phyloP scores from a whole-genome alignment of 1,140 invertebrate species.

The Ceratina japonica region DNA sequence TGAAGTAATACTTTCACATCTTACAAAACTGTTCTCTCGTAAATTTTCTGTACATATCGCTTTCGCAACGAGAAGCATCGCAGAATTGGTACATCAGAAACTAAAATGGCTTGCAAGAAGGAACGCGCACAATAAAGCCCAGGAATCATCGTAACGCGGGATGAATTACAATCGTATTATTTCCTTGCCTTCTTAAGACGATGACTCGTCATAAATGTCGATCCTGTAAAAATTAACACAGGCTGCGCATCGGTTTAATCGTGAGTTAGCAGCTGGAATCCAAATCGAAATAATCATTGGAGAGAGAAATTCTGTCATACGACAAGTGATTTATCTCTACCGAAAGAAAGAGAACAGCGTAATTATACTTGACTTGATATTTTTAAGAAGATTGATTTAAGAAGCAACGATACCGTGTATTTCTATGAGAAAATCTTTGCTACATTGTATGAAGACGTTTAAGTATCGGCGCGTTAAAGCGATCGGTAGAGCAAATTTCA shows the following conservation, averaged over 20 bases:
- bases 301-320: background rate
- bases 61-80: background rate
- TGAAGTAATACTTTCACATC: no score
- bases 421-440: background rate
- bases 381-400: conserved; percentile 28
- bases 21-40: no score
- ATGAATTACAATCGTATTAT: conserved; percentile 28
- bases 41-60: background rate
- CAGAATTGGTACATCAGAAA: background rate
- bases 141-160: conserved; percentile 13
- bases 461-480: no score
- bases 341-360: background rate
- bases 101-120: conserved; percentile 9
- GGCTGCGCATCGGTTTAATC: no score
- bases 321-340: background rate
- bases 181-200: conserved; percentile 15
- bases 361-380: conserved; percentile 17
- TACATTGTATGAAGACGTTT: no score
- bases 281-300: no score
- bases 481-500: background rate
- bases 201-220: conserved; percentile 30
- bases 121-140: conserved; percentile 3
- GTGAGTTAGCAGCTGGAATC: no score
- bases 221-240: background rate
- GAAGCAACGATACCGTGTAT: conserved; percentile 23